Percentiles rank a stretch among this genome's conserved stretches.
phyloP scores from a whole-genome alignment of 2,888 invertebrate genomes.

The Xanthia togata region DNA sequence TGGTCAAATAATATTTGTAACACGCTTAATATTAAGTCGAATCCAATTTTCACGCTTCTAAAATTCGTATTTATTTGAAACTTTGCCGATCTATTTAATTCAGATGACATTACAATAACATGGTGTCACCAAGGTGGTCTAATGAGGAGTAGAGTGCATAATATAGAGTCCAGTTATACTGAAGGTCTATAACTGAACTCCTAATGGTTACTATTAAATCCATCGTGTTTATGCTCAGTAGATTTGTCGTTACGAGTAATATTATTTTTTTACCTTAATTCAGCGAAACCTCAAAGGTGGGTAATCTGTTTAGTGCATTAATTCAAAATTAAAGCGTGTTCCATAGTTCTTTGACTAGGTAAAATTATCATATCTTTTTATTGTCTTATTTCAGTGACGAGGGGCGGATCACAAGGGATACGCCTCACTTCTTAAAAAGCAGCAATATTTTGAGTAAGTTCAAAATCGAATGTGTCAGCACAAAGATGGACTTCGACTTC shows the following conservation, averaged over 20 bases:
- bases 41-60: too few species aligned
- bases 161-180: background rate
- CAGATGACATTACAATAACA: background rate
- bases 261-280: background rate
- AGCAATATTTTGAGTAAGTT: conserved; percentile 4
- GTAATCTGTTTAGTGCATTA: too few species aligned
- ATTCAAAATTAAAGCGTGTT: background rate
- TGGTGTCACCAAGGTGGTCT: too few species aligned
- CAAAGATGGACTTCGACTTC: conserved; percentile 55
- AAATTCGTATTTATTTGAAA: background rate
- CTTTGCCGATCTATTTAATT: background rate
- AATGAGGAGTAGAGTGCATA: background rate
- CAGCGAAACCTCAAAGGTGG: too few species aligned
- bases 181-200: background rate
- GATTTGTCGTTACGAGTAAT: background rate
- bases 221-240: background rate
- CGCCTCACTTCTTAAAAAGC: conserved; percentile 31
- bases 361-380: background rate
- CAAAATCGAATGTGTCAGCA: conserved; percentile 54
- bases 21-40: too few species aligned
- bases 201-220: background rate
- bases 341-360: background rate
- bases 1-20: too few species aligned
- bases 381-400: conserved; percentile 49
- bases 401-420: conserved; percentile 19